Conservation (phyloP, 2,888 invertebrate genomes). For the Conops quadrifasciatus region DNA sequence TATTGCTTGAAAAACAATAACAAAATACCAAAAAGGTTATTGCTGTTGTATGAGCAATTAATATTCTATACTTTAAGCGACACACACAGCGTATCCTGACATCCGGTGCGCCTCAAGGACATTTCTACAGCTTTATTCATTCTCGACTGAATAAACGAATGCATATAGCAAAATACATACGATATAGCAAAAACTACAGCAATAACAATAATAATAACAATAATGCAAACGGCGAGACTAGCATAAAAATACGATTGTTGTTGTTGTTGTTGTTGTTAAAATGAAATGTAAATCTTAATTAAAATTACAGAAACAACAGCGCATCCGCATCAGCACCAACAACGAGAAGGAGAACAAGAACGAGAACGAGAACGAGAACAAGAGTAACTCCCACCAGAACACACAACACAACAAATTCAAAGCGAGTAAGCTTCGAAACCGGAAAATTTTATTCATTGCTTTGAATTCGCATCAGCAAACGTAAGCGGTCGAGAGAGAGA, state of each 20-base stretch:
- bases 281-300: constrained; percentile 34
- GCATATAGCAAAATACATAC: too few relatives aligned
- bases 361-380: neutral
- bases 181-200: neutral
- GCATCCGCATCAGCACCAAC: too few relatives aligned
- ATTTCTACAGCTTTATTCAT: neutral
- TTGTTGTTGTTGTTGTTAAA: constrained; percentile 21
- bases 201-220: constrained; percentile 13
- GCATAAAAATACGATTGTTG: too few relatives aligned
- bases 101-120: constrained; percentile 24
- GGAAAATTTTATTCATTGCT: constrained; percentile 29
- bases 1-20: neutral
- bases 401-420: neutral
- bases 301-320: constrained; percentile 29
- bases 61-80: constrained; percentile 30
- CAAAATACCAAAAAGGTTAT: neutral
- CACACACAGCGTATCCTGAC: constrained; percentile 19
- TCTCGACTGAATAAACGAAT: neutral
- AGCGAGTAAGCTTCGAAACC: constrained; percentile 10
- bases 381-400: too few relatives aligned
- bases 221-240: neutral
- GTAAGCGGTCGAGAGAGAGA: neutral
- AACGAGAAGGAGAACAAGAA: neutral
- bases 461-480: neutral
- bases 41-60: constrained; percentile 28